phyloP scores from a whole-genome alignment of 1,140 invertebrate species.

The Diplogasteroides magnus region DNA sequence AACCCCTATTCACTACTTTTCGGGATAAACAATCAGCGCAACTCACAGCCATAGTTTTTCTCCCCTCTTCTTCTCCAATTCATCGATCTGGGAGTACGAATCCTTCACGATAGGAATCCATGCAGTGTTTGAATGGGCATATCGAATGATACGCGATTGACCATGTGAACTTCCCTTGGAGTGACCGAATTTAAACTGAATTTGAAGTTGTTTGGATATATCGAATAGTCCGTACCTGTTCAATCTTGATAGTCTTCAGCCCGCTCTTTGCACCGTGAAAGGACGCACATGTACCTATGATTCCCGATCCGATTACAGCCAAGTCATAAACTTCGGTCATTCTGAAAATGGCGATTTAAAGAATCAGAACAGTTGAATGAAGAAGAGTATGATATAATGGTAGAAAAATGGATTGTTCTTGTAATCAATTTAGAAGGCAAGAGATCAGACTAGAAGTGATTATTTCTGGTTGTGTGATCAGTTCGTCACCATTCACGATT shows the following conservation, averaged over 20 bases:
- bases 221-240: conserved; percentile 8
- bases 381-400: no score
- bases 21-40: no score
- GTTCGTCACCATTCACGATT: no score
- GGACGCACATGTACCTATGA: conserved; percentile 26
- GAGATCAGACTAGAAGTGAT: no score
- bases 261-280: conserved; percentile 23
- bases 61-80: conserved; percentile 17
- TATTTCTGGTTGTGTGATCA: no score
- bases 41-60: conserved; percentile 23
- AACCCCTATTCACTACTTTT: no score
- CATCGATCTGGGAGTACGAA: conserved; percentile 19
- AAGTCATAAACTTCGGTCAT: conserved; percentile 16
- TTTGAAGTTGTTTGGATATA: background rate
- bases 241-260: conserved; percentile 19
- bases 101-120: conserved; percentile 22
- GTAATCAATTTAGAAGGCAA: no score
- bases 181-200: conserved; percentile 23
- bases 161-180: conserved; percentile 27
- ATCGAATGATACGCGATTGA: conserved; percentile 18
- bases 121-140: conserved; percentile 20
- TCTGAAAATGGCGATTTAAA: no score
- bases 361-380: no score
- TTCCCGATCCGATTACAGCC: conserved; percentile 24
- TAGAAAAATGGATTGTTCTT: no score